These are phyloP conservation scores for Hippolais icterina DNA, from an alignment of 2,113 vertebrate species.

Conservation along the genomic window DNA sequence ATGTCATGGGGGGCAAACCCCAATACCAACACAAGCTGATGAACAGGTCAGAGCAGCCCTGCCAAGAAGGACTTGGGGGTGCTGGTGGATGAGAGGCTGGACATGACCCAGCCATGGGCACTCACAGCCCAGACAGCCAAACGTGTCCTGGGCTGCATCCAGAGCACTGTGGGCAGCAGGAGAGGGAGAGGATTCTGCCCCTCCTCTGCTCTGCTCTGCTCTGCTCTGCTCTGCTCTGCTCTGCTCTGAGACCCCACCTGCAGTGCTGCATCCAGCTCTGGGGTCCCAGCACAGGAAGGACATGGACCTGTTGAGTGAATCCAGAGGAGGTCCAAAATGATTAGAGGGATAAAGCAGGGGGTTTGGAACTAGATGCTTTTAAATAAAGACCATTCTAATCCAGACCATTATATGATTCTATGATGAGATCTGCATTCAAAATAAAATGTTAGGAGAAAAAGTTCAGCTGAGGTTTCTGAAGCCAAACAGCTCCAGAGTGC, in stretches of 20 bases:
- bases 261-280: neutral
- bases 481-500: neutral
- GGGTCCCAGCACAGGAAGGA: neutral
- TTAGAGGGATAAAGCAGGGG: neutral
- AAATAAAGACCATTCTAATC: neutral
- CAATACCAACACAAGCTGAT: neutral
- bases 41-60: neutral
- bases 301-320: fast-evolving
- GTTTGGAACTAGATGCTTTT: neutral
- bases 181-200: neutral
- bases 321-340: neutral
- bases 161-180: neutral
- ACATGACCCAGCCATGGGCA: neutral
- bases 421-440: neutral
- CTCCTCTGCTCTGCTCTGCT: neutral
- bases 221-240: neutral
- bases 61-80: fast-evolving
- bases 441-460: neutral
- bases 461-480: neutral
- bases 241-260: neutral
- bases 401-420: neutral
- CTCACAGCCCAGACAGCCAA: neutral
- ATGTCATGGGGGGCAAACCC: neutral
- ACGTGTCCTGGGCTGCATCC: fast-evolving
- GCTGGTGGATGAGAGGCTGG: fast-evolving